Evolutionary conservation across 2,113 vertebrate genomes (phyloP).

Genomic region (Lagopus muta): DNA sequence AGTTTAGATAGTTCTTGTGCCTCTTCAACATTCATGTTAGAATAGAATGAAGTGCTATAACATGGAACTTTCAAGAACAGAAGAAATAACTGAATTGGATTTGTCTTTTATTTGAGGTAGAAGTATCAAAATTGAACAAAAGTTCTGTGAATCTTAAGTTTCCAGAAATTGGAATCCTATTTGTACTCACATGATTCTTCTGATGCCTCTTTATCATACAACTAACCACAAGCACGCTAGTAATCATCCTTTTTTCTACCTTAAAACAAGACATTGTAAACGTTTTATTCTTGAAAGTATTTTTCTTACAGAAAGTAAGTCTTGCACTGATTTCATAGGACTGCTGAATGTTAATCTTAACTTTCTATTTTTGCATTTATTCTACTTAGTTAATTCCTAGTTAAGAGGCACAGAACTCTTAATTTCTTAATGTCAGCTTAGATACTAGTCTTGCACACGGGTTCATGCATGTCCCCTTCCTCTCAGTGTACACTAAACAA

Average conservation of each 20-base stretch:
- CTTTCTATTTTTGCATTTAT: neutral
- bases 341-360: neutral
- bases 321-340: neutral
- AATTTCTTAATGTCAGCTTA: neutral
- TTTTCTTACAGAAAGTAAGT: neutral
- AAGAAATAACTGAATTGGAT: neutral
- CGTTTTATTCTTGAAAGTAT: neutral
- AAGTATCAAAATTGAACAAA: neutral
- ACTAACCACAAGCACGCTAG: neutral
- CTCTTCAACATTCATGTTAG: neutral
- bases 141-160: neutral
- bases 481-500: neutral
- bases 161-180: neutral
- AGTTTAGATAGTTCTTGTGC: neutral
- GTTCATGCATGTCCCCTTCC: neutral
- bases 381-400: neutral
- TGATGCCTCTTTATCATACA: neutral
- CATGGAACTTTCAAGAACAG: neutral
- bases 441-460: neutral
- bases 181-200: neutral
- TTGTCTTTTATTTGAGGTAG: neutral
- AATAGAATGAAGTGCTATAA: neutral
- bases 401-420: neutral
- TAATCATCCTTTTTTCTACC: neutral
- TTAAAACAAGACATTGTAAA: neutral